Base-by-base conservation (phyloP, 1,140 invertebrate genomes). In the Dreissena rostriformis region DNA sequence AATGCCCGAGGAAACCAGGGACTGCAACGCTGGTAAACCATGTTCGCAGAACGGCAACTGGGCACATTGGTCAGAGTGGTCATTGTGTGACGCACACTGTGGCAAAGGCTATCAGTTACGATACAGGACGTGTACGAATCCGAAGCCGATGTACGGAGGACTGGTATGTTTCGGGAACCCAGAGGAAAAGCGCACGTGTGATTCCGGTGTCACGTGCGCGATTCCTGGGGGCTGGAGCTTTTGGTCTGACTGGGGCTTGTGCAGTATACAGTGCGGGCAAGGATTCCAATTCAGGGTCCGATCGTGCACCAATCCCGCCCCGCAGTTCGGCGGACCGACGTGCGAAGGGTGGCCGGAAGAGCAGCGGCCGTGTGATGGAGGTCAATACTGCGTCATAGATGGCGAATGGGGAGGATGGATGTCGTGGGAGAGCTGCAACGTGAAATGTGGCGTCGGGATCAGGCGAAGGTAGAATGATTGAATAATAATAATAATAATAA, bases 371-470 rank as follows among this genome's bases (percentile, higher is more conserved):
- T 82, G 80, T 82, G 49, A 75, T 28, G 65, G 15, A 55, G 71
- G 55, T 0, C 22, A 19, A 19, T 55, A 17, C 24, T 74, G 67
- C 57, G 7, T 65, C 55, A 79, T 89, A 76, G 94, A 96, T 84
- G 95, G 95, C 4, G 94, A 92, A 10, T 96, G 96, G 96, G 93
- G 95, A 67, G 76, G 91, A 1, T 96, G 96, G 96, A 90, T 92
- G 26, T 53, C 90, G 6, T 96, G 95, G 96, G 94, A 94, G 39
- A 91, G 94, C 17, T 96, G 96, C 90, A 95, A 95, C 8, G 93
- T 94, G 28, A 93, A 94, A 10, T 96, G 96, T 87, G 95, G 95
- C 11, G 88, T 94, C 26, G 96, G 95, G 11, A 94, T 95, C 7
- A 52, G 66, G 5, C 68, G 66, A 67, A 53, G 77, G 77, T 79